These are phyloP conservation scores for Lepidocyrtinus sp. DNA, from an alignment of 2,888 invertebrate species.

Conservation along the genomic window DNA sequence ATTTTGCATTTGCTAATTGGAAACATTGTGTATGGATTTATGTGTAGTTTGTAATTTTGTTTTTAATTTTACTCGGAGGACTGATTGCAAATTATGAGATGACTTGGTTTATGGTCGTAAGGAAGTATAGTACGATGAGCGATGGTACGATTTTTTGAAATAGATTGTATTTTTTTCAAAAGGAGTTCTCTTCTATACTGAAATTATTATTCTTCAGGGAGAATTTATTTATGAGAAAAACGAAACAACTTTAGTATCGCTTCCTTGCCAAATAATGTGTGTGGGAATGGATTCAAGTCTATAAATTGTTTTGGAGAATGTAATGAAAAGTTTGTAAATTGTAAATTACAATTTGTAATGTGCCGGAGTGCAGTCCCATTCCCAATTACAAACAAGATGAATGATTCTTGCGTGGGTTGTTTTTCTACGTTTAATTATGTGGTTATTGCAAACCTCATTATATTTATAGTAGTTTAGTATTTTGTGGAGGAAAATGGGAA, in stretches of 20 bases:
- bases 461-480: neutral
- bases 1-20: too few relatives aligned
- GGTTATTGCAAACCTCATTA: neutral
- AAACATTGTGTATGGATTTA: too few relatives aligned
- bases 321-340: neutral
- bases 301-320: neutral
- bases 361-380: neutral
- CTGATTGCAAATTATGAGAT: neutral
- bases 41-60: too few relatives aligned
- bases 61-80: too few relatives aligned
- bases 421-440: neutral
- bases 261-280: conserved; percentile 6
- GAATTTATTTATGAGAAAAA: conserved; percentile 8
- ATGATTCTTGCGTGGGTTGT: neutral
- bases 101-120: conserved; percentile 3
- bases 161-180: neutral
- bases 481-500: neutral
- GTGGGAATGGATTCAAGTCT: neutral
- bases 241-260: neutral
- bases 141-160: neutral
- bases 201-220: neutral
- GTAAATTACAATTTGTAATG: neutral
- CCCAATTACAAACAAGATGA: neutral
- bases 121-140: conserved; percentile 9
- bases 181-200: neutral